These are phyloP conservation scores for Phanerotoma sp. DNA, from an alignment of 2,888 invertebrate species.

Conservation along the genomic window DNA sequence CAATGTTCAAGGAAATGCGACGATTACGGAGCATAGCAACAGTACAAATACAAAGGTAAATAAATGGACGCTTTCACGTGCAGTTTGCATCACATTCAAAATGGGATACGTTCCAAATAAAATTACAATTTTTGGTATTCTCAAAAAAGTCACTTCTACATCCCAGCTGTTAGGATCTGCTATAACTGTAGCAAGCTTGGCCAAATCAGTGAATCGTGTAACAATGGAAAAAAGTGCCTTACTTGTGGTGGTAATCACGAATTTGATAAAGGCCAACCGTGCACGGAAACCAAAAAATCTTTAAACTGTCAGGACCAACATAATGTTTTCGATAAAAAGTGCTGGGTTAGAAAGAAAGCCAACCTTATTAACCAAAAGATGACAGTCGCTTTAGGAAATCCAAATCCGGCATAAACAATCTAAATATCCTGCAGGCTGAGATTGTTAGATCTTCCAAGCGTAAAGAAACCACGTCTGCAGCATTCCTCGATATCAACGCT, in stretches of 20 bases:
- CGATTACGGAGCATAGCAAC: too few relatives aligned
- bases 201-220: not conserved
- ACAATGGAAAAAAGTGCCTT: constrained; percentile 2
- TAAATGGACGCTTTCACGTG: not conserved
- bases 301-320: constrained; percentile 16
- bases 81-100: constrained; percentile 10
- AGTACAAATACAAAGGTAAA: too few relatives aligned
- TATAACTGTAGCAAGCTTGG: constrained; percentile 6
- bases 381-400: constrained; percentile 13
- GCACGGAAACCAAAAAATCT: not conserved
- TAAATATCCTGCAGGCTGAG: constrained; percentile 2
- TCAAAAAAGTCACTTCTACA: not conserved
- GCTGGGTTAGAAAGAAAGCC: not conserved
- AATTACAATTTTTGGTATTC: constrained; percentile 6
- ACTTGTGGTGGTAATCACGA: not conserved
- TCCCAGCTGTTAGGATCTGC: not conserved
- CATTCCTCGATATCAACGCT: constrained; percentile 19
- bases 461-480: not conserved
- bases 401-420: constrained; percentile 7
- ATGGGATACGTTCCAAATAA: not conserved
- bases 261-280: not conserved
- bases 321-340: constrained; percentile 6
- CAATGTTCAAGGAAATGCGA: too few relatives aligned
- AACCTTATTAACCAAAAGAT: constrained; percentile 15
- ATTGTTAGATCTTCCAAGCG: not conserved